phyloP scores from a whole-genome alignment of 2,797 vertebrate genomes.

The Sebastes cheni region DNA sequence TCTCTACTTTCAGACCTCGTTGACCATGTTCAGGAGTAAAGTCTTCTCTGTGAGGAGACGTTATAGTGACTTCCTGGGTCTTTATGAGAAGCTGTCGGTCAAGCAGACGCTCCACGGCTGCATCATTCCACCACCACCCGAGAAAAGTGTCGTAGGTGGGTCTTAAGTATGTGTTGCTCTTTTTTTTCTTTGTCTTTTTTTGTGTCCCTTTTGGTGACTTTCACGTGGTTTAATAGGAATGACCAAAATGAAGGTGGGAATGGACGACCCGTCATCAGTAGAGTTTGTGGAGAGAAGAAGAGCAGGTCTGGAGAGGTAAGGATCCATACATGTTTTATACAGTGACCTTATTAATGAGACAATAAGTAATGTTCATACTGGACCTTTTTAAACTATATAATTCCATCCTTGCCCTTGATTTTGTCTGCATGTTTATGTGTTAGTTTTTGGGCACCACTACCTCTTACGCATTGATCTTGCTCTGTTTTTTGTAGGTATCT shows the following conservation, averaged over 20 bases:
- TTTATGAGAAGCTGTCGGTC: conserved; percentile 94
- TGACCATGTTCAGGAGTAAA: conserved; percentile 91
- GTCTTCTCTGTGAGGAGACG: conserved; percentile 92
- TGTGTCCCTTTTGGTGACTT: not conserved
- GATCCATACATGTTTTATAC: not conserved
- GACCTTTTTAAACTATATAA: not conserved
- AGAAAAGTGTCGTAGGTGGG: conserved; percentile 95
- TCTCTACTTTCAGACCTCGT: conserved; percentile 84
- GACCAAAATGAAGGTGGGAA: conserved; percentile 99
- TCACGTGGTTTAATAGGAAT: conserved; percentile 83
- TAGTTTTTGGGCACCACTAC: not conserved
- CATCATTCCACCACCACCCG: conserved; percentile 92
- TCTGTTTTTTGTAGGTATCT: conserved; percentile 85
- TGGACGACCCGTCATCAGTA: conserved; percentile 94
- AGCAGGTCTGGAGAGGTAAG: conserved; percentile 82
- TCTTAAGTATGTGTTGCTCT: not conserved
- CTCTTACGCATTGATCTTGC: not conserved
- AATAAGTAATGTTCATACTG: not conserved
- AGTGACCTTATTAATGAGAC: not conserved
- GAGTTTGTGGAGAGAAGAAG: conserved; percentile 96
- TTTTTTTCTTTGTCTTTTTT: not conserved
- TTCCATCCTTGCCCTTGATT: not conserved
- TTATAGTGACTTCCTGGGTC: conserved; percentile 97
- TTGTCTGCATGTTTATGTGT: not conserved
- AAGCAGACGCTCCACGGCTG: conserved; percentile 93